Base-by-base conservation (phyloP, 2,113 vertebrate genomes). In the Scomber japonicus region DNA sequence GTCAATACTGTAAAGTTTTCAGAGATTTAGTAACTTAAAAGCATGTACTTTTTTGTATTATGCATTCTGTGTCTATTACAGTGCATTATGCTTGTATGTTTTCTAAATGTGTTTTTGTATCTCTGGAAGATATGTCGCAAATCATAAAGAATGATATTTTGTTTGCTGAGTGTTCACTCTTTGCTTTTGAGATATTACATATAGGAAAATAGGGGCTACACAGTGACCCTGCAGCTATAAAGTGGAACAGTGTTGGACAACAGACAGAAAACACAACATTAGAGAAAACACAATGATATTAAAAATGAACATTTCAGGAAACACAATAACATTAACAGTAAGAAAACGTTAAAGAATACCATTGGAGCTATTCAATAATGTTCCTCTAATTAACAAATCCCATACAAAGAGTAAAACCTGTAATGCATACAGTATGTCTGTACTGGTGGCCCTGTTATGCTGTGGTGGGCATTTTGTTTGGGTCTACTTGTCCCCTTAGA, bases 81-180 rank as follows among this genome's bases (percentile, higher is more conserved):
- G 51, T 74, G 15, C 44, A 68, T 19, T 69, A 45, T 63, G 53
- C 60, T 71, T 50, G 40, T 81, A 50, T 76, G 53, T 81, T 84
- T 87, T 89, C 65, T 90, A 85, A 66, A 57, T 80, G 78, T 61
- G 19, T 71, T 46, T 78, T 82, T 80, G 48, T 91, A 91, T 89
- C 80, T 87, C 65, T 89, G 82, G 82, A 51, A 90, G 78, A 78
- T 82, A 82, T 80, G 57, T 74, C 50, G 40, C 8, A 72, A 64
- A 68, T 17, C 6, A 84, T 80, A 79, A 84, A 82, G 15, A 57
- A 46, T 61, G 46, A 24, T 82, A 71, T 81, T 87, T 88, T 85
- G 12, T 77, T 68, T 71, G 9, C 55, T 10, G 40, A 57, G 45
- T 70, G 57, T 73, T 66, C 13, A 27, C 61, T 62, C 61, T 61